Evolutionary conservation across 2,797 vertebrate species (phyloP).

Genomic region (Poecilia velifera): DNA sequence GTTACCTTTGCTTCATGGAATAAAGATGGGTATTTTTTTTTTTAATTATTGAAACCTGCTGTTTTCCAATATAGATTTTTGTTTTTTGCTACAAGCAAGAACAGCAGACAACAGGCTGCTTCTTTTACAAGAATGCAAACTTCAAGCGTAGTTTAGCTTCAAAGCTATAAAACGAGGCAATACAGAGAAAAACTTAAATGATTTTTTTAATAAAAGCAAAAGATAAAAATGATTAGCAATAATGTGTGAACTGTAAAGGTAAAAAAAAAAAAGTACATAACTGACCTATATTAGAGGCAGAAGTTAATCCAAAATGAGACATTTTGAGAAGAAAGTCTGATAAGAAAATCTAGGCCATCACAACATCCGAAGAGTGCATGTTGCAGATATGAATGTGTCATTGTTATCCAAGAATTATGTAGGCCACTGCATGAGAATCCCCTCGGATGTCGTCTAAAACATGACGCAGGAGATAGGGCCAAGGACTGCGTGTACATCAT

Average conservation of each 20-base stretch:
- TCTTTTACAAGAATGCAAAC: conserved; percentile 13
- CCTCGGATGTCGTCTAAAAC: conserved; percentile 32
- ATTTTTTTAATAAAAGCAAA: not conserved
- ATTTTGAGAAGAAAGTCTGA: conserved; percentile 22
- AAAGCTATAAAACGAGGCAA: conserved; percentile 4
- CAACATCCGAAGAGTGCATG: conserved; percentile 34
- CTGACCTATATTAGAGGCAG: conserved; percentile 10
- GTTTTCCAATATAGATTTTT: not conserved
- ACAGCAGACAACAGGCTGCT: conserved; percentile 7
- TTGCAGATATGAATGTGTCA: conserved; percentile 31
- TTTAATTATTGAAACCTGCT: conserved; percentile 22
- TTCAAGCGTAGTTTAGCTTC: conserved; percentile 10
- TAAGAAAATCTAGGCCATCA: conserved; percentile 27
- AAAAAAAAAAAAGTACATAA: not conserved
- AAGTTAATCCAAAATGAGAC: conserved; percentile 20
- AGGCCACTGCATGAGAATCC: conserved; percentile 43
- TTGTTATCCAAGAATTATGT: conserved; percentile 41
- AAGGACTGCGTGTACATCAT: conserved; percentile 69
- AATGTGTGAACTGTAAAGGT: not conserved
- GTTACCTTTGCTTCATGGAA: conserved; percentile 14
- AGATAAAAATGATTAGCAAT: not conserved
- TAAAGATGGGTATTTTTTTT: conserved; percentile 16
- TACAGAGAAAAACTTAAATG: not conserved
- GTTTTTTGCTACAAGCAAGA: no score
- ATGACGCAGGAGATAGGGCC: conserved; percentile 68